Evolutionary conservation across 2,113 vertebrate species (phyloP).

Genomic region (Guaruba guarouba): DNA sequence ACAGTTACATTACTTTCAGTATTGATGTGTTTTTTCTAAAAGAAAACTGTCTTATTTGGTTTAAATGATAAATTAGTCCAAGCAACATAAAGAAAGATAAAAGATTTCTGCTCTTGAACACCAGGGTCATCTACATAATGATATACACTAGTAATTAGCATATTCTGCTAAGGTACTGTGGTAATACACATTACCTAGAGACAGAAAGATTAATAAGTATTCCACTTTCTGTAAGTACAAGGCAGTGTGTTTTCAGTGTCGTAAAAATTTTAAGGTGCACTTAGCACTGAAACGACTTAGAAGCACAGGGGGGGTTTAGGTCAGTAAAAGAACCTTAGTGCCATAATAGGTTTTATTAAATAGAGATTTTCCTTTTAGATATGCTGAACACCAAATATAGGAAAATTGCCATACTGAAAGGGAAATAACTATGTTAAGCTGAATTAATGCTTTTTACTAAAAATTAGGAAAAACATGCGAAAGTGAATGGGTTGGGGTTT

Average conservation of each 20-base stretch:
- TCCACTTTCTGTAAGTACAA: background rate
- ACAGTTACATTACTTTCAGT: background rate
- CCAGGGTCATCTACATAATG: background rate
- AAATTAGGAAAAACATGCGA: background rate
- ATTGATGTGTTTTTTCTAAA: background rate
- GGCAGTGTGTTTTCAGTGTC: background rate
- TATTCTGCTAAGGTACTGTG: background rate
- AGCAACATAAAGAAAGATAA: background rate
- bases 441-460: background rate
- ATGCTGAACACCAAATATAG: background rate
- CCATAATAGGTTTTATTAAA: background rate
- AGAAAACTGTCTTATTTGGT: background rate
- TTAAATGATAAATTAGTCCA: background rate
- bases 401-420: background rate
- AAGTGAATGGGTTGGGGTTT: background rate
- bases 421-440: background rate
- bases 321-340: background rate
- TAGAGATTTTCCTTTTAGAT: background rate
- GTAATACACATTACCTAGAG: background rate
- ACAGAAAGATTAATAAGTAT: background rate
- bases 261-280: background rate
- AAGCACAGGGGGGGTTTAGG: background rate
- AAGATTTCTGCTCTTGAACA: background rate
- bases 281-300: background rate
- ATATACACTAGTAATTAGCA: background rate